Evolutionary conservation across 1,140 invertebrate species (phyloP).

Genomic region (Polypedilum pembai): DNA sequence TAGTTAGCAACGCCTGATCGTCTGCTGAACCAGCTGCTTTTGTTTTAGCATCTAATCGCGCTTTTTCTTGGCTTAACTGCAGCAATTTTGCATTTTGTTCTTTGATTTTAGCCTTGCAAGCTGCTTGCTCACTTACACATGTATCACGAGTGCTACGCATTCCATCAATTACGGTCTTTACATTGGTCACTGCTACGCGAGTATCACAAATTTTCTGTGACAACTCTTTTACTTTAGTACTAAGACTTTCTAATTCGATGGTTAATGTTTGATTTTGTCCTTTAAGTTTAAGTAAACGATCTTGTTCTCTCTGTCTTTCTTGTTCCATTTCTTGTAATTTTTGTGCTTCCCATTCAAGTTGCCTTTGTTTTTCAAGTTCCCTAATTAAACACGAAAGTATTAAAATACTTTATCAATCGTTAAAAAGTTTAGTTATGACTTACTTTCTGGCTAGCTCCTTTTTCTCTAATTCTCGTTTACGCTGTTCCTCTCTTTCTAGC

Average conservation of each 20-base stretch:
- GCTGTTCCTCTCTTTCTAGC: conserved; percentile 72
- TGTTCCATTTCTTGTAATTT: conserved; percentile 77
- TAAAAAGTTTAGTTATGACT: conserved; percentile 30
- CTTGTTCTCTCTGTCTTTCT: conserved; percentile 79
- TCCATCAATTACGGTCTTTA: conserved; percentile 92
- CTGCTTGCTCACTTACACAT: conserved; percentile 81
- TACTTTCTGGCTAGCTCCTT: conserved; percentile 67
- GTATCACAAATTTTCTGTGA: conserved; percentile 83
- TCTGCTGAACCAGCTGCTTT: conserved; percentile 33
- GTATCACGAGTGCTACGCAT: conserved; percentile 88
- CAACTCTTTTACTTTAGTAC: conserved; percentile 78
- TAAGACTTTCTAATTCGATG: conserved; percentile 47
- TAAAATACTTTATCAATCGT: neutral
- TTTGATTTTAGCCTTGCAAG: conserved; percentile 74
- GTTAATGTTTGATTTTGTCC: conserved; percentile 78
- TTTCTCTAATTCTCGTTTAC: conserved; percentile 65
- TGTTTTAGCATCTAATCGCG: conserved; percentile 67
- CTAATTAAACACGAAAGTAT: conserved; percentile 41
- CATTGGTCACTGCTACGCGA: conserved; percentile 77
- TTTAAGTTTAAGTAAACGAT: conserved; percentile 80
- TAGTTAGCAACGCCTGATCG: conserved; percentile 38
- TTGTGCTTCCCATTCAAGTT: conserved; percentile 94
- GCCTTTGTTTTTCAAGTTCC: conserved; percentile 90
- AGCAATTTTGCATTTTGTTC: conserved; percentile 77
- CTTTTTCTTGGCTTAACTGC: conserved; percentile 73